These are phyloP conservation scores for Dasysyrphus albostriatus DNA, from an alignment of 2,888 invertebrate species.

Conservation along the genomic window DNA sequence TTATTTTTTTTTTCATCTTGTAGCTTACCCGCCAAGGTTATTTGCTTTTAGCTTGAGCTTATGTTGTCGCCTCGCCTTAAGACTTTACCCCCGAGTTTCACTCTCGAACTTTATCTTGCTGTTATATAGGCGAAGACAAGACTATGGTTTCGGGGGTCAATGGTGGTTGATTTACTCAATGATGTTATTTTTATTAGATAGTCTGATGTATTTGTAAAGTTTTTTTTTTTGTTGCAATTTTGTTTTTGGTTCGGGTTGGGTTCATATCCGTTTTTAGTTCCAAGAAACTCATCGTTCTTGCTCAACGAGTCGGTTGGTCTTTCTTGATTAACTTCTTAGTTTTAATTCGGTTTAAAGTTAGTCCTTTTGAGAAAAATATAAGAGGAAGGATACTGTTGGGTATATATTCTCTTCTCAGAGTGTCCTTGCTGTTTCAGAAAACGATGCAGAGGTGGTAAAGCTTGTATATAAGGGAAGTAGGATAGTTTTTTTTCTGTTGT, in stretches of 20 bases:
- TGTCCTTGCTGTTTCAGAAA: slow-evolving; percentile 34
- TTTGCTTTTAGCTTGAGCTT: slow-evolving; percentile 73
- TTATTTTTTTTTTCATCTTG: slow-evolving; percentile 52
- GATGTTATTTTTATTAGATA: slow-evolving; percentile 73
- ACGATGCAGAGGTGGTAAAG: slow-evolving; percentile 37
- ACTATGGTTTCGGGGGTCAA: slow-evolving; percentile 45
- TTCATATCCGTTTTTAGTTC: slow-evolving; percentile 5
- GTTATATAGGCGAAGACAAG: background rate
- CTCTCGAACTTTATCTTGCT: slow-evolving; percentile 49
- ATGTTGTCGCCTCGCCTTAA: slow-evolving; percentile 70
- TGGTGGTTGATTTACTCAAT: slow-evolving; percentile 70
- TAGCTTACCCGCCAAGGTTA: slow-evolving; percentile 63
- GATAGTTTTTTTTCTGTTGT: slow-evolving; percentile 14
- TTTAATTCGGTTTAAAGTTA: slow-evolving; percentile 75
- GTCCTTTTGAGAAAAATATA: slow-evolving; percentile 46
- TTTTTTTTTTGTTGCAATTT: slow-evolving; percentile 44
- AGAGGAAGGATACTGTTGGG: background rate
- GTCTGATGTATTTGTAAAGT: slow-evolving; percentile 69
- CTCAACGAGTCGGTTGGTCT: slow-evolving; percentile 19
- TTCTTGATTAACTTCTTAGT: slow-evolving; percentile 75
- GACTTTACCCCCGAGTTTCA: slow-evolving; percentile 53
- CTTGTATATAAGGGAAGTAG: slow-evolving; percentile 34
- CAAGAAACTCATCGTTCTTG: background rate
- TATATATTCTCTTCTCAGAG: background rate
- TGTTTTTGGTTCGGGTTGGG: slow-evolving; percentile 14